phyloP scores from a whole-genome alignment of 2,113 vertebrate species.

The Podilymbus podiceps region DNA sequence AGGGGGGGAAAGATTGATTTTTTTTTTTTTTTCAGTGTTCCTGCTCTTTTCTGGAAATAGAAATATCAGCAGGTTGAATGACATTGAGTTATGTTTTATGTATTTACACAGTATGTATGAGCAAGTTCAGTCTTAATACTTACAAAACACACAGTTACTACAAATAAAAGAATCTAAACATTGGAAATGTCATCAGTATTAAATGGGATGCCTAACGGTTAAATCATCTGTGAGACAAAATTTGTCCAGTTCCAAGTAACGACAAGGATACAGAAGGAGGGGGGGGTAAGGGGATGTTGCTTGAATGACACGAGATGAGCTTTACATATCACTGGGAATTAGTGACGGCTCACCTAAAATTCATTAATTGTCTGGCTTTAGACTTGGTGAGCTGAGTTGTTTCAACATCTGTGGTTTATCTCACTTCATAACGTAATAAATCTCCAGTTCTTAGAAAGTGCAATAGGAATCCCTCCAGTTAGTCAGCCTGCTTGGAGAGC shows the following conservation, averaged over 20 bases:
- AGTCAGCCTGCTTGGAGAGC: neutral
- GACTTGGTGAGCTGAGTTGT: neutral
- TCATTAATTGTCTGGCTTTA: neutral
- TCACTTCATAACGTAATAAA: neutral
- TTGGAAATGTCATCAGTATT: neutral
- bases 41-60: neutral
- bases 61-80: neutral
- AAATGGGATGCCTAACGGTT: neutral
- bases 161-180: neutral
- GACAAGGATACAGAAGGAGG: accelerated
- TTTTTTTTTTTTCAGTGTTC: neutral
- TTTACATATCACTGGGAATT: neutral
- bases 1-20: too few species aligned
- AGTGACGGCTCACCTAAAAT: neutral
- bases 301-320: neutral
- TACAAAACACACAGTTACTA: neutral
- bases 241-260: neutral
- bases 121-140: neutral
- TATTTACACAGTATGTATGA: neutral
- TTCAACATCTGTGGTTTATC: neutral
- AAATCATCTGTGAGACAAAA: neutral
- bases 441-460: accelerated
- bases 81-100: neutral
- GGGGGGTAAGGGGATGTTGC: neutral
- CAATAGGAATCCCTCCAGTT: accelerated